A percentile compares a stretch with the other conserved stretches of the same genome.
phyloP scores from a whole-genome alignment of 2,113 vertebrate genomes.

The Ploceus nigricollis region DNA sequence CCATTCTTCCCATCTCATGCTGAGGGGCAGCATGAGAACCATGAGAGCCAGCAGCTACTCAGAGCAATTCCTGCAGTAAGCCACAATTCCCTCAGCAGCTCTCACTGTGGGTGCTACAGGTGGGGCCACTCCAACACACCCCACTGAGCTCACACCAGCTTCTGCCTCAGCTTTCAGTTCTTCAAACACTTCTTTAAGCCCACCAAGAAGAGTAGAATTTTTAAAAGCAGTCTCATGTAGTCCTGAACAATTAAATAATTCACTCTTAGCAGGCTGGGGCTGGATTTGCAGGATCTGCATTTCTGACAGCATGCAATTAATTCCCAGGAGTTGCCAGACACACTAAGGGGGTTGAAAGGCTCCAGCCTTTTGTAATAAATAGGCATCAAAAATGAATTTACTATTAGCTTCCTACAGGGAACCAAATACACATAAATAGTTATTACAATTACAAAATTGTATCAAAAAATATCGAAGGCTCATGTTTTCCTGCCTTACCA shows the following conservation, averaged over 20 bases:
- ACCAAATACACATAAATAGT: background rate
- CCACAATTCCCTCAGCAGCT: background rate
- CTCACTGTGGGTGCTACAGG: background rate
- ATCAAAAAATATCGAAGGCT: background rate
- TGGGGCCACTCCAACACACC: background rate
- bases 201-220: background rate
- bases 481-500: background rate
- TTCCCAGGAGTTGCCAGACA: slow-evolving; percentile 36
- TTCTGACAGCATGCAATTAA: slow-evolving; percentile 47
- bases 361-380: slow-evolving; percentile 20
- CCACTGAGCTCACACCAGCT: background rate
- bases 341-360: slow-evolving; percentile 23
- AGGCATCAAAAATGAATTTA: slow-evolving; percentile 29
- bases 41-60: background rate
- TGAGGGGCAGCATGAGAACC: background rate
- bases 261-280: slow-evolving; percentile 5
- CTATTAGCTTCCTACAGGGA: background rate
- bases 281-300: slow-evolving; percentile 39
- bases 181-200: background rate
- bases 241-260: slow-evolving; percentile 47
- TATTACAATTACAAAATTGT: background rate
- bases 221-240: background rate
- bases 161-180: background rate
- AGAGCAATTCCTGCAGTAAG: background rate
- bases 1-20: background rate